Evolutionary conservation across 2,113 vertebrate species (phyloP).

Genomic region (Bubo blakistoni): DNA sequence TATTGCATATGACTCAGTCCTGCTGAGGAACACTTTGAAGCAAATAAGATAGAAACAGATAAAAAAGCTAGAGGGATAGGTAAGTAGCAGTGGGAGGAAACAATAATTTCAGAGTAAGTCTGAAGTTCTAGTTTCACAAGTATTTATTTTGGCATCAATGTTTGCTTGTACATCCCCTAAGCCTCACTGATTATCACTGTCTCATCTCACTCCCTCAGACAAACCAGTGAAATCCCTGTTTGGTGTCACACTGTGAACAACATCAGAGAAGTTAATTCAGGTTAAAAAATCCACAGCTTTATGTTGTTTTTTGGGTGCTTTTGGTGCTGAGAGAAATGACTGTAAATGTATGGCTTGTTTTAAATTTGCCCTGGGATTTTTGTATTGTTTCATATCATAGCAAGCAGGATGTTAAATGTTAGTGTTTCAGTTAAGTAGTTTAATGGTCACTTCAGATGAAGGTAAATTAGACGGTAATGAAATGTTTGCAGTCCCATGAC

Average conservation of each 20-base stretch:
- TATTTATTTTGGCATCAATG: background rate
- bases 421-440: background rate
- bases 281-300: background rate
- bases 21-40: background rate
- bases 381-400: background rate
- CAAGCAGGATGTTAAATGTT: background rate
- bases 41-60: background rate
- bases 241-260: background rate
- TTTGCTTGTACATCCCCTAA: background rate
- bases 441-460: background rate
- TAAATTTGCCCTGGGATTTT: background rate
- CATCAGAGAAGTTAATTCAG: background rate
- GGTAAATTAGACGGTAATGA: background rate
- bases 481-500: background rate
- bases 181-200: background rate
- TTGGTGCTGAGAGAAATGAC: background rate
- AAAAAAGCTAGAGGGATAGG: background rate
- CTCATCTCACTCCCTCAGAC: background rate
- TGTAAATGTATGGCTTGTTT: background rate
- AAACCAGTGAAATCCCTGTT: background rate
- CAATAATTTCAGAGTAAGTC: background rate
- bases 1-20: background rate
- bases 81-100: background rate
- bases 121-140: background rate
- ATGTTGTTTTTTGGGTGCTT: background rate